Percentiles rank a stretch among this genome's conserved stretches.
Conservation (phyloP, 2,113 vertebrate genomes). For the Catharus fuscescens region DNA sequence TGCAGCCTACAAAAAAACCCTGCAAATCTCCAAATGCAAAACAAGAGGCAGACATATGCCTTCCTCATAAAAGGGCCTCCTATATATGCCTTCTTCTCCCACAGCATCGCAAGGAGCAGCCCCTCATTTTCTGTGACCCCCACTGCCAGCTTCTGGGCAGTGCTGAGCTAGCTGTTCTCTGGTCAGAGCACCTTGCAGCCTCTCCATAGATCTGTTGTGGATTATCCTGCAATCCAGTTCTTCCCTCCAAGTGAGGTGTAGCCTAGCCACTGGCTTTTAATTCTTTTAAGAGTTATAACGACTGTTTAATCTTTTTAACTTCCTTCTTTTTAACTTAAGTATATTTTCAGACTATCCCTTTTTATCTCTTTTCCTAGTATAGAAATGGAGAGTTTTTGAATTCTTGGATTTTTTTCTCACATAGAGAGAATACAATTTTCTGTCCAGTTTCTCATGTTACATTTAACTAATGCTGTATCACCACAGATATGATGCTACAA, state of each 20-base stretch:
- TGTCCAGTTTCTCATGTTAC: neutral
- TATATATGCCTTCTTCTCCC: neutral
- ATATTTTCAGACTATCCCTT: neutral
- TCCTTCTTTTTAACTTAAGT: neutral
- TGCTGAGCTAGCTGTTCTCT: neutral
- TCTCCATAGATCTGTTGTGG: neutral
- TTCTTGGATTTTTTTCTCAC: neutral
- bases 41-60: neutral
- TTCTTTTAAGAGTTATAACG: neutral
- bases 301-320: neutral
- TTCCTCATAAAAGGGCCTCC: neutral
- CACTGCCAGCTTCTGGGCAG: too few relatives aligned
- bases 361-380: neutral
- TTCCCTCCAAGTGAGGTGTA: neutral
- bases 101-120: neutral
- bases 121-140: rapidly evolving
- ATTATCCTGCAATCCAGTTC: neutral
- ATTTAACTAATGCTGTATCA: neutral
- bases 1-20: neutral
- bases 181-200: neutral
- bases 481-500: neutral
- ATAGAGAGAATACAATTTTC: neutral
- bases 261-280: neutral
- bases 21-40: neutral
- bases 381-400: neutral